Evolutionary conservation across 1,140 invertebrate species (phyloP).

Genomic region (Eriosoma lanigerum): DNA sequence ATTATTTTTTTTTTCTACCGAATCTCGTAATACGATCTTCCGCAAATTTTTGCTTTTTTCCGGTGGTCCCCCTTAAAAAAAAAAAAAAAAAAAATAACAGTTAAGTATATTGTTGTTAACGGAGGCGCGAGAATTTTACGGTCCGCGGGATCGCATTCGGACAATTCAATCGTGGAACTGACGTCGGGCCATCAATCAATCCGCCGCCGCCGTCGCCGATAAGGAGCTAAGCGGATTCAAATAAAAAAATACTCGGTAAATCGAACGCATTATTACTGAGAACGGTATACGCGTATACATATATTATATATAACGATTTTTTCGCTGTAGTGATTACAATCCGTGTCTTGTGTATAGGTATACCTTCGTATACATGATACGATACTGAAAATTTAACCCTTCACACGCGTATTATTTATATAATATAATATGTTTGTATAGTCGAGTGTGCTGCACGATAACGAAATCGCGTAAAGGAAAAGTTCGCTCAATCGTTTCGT

Average conservation of each 20-base stretch:
- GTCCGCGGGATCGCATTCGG: slow-evolving; percentile 21
- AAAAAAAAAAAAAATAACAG: slow-evolving; percentile 39
- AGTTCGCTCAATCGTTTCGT: no score
- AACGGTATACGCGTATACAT: neutral
- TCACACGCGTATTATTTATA: no score
- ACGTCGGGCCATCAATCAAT: slow-evolving; percentile 45
- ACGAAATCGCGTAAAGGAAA: no score
- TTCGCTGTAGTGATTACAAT: neutral
- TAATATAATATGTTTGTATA: no score
- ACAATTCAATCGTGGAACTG: slow-evolving; percentile 41
- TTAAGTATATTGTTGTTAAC: slow-evolving; percentile 31
- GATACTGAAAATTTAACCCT: no score
- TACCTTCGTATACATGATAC: no score
- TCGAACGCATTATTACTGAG: neutral
- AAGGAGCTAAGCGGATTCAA: slow-evolving; percentile 37
- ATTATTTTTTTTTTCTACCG: slow-evolving; percentile 24
- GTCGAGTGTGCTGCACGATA: no score
- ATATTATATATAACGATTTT: neutral
- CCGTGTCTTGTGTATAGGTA: neutral
- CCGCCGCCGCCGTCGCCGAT: neutral
- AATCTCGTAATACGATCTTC: slow-evolving; percentile 48
- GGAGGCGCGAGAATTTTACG: slow-evolving; percentile 48
- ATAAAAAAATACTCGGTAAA: neutral
- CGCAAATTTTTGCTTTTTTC: slow-evolving; percentile 40
- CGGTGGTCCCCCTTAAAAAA: slow-evolving; percentile 22